Base-by-base conservation (phyloP, 2,113 vertebrate species). In the Agelaius phoeniceus region DNA sequence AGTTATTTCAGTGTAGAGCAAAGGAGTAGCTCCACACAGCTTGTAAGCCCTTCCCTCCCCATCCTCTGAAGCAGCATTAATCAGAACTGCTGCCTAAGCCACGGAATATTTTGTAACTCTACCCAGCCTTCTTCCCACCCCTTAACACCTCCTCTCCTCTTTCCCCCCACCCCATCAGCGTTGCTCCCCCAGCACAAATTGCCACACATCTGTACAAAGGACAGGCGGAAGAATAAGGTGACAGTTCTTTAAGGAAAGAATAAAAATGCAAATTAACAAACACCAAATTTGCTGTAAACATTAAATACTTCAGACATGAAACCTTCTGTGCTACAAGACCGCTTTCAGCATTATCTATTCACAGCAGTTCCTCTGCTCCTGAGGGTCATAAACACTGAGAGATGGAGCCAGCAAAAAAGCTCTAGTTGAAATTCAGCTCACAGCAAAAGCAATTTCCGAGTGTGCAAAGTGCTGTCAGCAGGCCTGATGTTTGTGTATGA, bases 371-470 rank as follows among this genome's bases (percentile, higher is more conserved):
- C 97, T 98, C 97, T 97, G 97, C 97, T 97, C 98, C 98, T 84
- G 89, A 93, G 96, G 98, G 97, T 98, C 98, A 97, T 98, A 98
- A 98, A 98, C 95, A 98, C 95, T 95, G 90, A 96, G 95, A 97
- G 96, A 97, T 88, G 80, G 69, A 97, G 94, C 91, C 91, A 95
- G 98, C 97, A 95, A 90, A 94, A 98, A 97, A 96, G 97, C 97
- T 97, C 98, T 99, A 98, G 97, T 99, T 99, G 98, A 99, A 99
- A 99, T 99, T 99, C 99, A 97, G 98, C 98, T 99, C 99, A 99
- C 98, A 99, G 98, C 98, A 98, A 98, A 99, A 98, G 98, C 98
- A 99, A 98, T 99, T 99, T 99, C 99, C 98, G 98, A 99, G 98
- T 98, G 97, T 99, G 98, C 98, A 98, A 98, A 98, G 98, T 98